Evolutionary conservation across 92 coral and sea anemone genomes (phyloP), one percentile per base, ranked within the genome.

Genomic region (Phenganax subtilis): DNA sequence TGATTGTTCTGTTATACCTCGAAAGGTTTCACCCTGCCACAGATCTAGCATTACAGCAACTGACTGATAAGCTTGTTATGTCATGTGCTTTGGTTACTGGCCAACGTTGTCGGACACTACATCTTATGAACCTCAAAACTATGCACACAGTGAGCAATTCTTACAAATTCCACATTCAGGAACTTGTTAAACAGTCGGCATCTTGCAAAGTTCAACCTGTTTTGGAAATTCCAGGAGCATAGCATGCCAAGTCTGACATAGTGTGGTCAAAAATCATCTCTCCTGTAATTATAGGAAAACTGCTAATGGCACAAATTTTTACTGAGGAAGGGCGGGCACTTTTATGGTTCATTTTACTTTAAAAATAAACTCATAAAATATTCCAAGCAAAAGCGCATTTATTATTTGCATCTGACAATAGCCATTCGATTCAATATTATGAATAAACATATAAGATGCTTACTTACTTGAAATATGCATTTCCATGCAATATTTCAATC

Each of bases 41-140:
- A 66, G 60, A 51, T 31, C 15, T 68, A 55, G 57, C 57, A 54
- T 74, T 80, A 51, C 59, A 80, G 72, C 64, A 59, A 54, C 84
- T 85, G 58, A 85, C 85, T 12, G 77, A 55, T 16, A 81, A 75
- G 76, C 37, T 81, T 27, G 85, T 81, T 64, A 74, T 86, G 76
- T 69, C 82, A 20, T 56, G 71, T 58, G 86, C 89, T 54, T 52
- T 86, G 77, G 69, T 76, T 2, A 75, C 89, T 61, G 86, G 89
- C 10, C 73, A 82, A 71, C 29, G 86, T 67, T 69, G 71, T 17
- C 84, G 30, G 57, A 62, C 89, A 9, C 14, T 86, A 27, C 86
- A 86, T 28, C 68, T 86, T 1, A 66, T 82, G 83, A 75, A 72
- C 69, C 10, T 86, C n/a, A 25, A 54, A 54, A 74, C 54, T 12